These are phyloP conservation scores for Bombylius discolor DNA, from an alignment of 2,888 invertebrate species.

Conservation along the genomic window DNA sequence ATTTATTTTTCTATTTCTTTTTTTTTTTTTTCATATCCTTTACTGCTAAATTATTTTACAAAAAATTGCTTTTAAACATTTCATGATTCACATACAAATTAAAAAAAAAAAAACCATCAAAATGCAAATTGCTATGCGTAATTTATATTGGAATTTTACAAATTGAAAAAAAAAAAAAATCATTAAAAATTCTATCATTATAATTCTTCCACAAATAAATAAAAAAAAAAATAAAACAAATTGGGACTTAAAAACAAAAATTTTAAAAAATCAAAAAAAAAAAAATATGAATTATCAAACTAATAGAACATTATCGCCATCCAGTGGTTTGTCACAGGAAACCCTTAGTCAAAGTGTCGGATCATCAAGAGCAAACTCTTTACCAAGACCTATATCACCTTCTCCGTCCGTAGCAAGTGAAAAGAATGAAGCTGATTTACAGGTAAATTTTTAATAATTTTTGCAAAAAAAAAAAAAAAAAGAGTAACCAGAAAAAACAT, in stretches of 20 bases:
- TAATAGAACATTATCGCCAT: constrained; percentile 43
- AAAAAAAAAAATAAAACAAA: not conserved
- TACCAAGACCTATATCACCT: constrained; percentile 73
- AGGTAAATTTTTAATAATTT: constrained; percentile 38
- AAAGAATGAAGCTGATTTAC: constrained; percentile 69
- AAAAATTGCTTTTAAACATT: no score
- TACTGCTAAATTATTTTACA: no score
- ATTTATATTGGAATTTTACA: no score
- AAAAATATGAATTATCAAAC: constrained; percentile 14
- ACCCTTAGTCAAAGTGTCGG: constrained; percentile 47
- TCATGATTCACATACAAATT: no score
- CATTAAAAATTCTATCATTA: not conserved
- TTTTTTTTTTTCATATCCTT: no score
- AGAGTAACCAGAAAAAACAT: no score
- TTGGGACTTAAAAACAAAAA: not conserved
- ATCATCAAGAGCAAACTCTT: constrained; percentile 49
- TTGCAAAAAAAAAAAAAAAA: no score
- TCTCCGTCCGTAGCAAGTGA: constrained; percentile 87
- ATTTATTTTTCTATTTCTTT: no score
- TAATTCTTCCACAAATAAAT: no score
- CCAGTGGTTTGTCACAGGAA: constrained; percentile 47
- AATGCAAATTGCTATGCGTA: not conserved
- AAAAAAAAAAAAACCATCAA: no score
- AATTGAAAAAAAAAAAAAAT: no score
- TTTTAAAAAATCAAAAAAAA: constrained; percentile 11